Evolutionary conservation across 2,888 invertebrate genomes (phyloP).

Genomic region (Leucoma salicis): DNA sequence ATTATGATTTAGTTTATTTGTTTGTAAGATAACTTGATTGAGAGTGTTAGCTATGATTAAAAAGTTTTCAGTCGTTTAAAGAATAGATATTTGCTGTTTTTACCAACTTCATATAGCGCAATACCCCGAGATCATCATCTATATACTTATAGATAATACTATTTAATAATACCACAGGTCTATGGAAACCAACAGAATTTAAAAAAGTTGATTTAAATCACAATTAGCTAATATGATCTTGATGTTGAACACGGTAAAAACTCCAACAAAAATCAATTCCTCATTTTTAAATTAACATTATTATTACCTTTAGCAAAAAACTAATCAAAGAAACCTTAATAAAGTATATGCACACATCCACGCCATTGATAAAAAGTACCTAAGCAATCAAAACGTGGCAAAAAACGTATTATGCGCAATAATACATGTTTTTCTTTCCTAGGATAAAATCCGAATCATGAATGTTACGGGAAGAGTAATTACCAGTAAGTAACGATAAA

Average conservation of each 20-base stretch:
- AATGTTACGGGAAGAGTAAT: slow-evolving; percentile 24
- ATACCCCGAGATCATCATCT: no score
- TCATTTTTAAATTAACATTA: not conserved
- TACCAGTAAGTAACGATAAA: slow-evolving; percentile 27
- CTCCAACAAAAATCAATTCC: not conserved
- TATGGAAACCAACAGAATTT: no score
- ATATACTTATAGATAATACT: no score
- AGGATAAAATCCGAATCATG: slow-evolving; percentile 28
- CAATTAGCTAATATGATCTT: not conserved
- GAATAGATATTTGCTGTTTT: no score
- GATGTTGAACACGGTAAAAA: not conserved
- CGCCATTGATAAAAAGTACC: not conserved
- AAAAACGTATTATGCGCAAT: slow-evolving; percentile 5
- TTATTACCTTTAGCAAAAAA: not conserved
- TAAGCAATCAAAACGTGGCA: not conserved
- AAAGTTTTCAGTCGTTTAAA: no score
- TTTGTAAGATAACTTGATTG: no score
- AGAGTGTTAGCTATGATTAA: no score
- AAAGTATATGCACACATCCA: not conserved
- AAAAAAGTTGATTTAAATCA: not conserved
- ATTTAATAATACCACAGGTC: no score
- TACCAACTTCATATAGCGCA: no score
- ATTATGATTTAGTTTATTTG: no score
- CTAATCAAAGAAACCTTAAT: not conserved
- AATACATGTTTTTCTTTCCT: slow-evolving; percentile 16